Conservation (phyloP, 92 coral and sea anemone genomes). For the Scolanthus callimorphus region DNA sequence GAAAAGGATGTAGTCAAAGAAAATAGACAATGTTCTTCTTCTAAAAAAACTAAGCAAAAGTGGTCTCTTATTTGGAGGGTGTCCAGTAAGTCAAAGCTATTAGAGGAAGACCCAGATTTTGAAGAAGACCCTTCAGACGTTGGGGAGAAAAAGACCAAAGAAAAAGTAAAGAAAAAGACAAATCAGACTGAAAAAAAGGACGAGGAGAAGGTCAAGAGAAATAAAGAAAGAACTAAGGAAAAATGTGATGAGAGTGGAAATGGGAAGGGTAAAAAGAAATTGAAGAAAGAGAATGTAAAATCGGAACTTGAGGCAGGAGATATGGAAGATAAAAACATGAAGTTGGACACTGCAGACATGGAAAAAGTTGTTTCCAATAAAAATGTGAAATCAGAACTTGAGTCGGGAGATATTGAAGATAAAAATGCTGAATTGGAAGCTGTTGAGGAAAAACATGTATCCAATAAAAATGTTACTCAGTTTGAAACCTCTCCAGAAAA, state of each 20-base stretch:
- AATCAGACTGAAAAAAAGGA: neutral
- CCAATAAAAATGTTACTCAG: too few relatives aligned
- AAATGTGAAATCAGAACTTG: too few relatives aligned
- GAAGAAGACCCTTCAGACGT: neutral
- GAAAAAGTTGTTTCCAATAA: too few relatives aligned
- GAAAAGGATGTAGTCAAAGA: neutral
- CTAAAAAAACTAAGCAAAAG: slow-evolving; percentile 23
- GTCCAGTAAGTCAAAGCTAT: slow-evolving; percentile 19
- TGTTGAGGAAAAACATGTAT: too few relatives aligned
- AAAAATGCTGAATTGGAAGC: too few relatives aligned
- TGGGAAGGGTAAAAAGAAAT: too few relatives aligned
- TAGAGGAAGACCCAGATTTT: slow-evolving; percentile 43
- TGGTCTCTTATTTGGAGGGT: slow-evolving; percentile 47
- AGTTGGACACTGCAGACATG: too few relatives aligned
- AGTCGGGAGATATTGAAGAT: too few relatives aligned
- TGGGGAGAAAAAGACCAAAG: neutral
- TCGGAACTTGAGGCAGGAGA: too few relatives aligned
- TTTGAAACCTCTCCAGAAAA: too few relatives aligned
- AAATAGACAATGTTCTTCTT: too few relatives aligned
- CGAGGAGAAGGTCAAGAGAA: neutral
- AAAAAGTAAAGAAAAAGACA: slow-evolving; percentile 7
- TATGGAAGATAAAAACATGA: neutral
- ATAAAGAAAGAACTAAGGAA: neutral
- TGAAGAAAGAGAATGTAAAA: neutral
- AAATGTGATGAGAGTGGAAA: too few relatives aligned